phyloP scores from a whole-genome alignment of 37 sponge, comb jelly and placozoan species.

The Mnemiopsis leidyi region DNA sequence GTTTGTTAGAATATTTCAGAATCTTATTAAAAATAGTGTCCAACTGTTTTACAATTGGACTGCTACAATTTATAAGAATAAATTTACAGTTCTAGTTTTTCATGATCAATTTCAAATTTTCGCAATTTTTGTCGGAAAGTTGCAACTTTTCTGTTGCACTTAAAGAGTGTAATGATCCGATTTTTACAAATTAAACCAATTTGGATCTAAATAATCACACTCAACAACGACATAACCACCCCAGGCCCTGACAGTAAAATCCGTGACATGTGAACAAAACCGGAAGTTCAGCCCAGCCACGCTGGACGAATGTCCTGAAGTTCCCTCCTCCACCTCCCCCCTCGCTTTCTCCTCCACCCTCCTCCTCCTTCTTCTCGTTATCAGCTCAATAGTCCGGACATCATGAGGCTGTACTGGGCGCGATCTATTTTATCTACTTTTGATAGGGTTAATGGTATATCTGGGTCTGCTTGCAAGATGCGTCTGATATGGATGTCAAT shows the following conservation, averaged over 20 bases:
- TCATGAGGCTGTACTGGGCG: neutral
- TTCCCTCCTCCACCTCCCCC: neutral
- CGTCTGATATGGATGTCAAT: neutral
- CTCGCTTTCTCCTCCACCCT: neutral
- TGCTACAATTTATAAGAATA: too few relatives aligned
- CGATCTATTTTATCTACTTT: neutral
- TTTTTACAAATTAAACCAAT: too few relatives aligned
- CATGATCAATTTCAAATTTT: too few relatives aligned
- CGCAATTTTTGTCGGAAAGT: too few relatives aligned
- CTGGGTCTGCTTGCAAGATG: neutral
- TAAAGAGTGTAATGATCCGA: too few relatives aligned
- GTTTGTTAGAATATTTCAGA: neutral
- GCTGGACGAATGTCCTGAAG: neutral
- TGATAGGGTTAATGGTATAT: neutral
- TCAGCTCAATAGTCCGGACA: neutral
- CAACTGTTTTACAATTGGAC: too few relatives aligned
- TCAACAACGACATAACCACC: neutral
- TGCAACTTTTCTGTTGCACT: too few relatives aligned
- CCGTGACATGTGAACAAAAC: neutral
- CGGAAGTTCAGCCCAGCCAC: neutral
- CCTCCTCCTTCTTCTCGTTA: neutral
- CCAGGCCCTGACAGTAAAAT: neutral
- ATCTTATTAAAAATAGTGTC: too few relatives aligned
- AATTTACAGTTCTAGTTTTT: too few relatives aligned
- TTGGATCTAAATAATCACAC: neutral